Conservation (phyloP, 2,113 vertebrate genomes). For the Gyps fulvus region DNA sequence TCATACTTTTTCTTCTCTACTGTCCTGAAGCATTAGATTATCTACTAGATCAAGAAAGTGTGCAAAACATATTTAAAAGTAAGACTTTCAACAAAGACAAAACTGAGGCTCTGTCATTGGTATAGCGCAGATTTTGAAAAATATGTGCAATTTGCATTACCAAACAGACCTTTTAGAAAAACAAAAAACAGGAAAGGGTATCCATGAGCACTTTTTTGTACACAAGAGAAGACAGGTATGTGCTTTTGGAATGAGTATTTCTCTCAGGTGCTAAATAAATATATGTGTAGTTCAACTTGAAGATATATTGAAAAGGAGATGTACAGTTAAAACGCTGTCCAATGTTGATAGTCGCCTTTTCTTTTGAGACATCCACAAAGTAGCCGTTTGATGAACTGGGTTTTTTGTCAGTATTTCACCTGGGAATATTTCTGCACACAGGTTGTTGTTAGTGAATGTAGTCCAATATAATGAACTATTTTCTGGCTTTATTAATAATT, state of each 20-base stretch:
- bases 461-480: not conserved
- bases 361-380: not conserved
- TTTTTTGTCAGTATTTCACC: not conserved
- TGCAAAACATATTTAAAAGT: not conserved
- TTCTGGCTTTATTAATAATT: not conserved
- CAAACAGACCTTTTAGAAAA: not conserved
- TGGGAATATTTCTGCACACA: not conserved
- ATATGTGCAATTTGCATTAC: not conserved
- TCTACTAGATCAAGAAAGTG: not conserved
- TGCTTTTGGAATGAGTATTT: not conserved
- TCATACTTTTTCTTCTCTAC: not conserved
- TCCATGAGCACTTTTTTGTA: not conserved
- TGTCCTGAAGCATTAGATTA: not conserved
- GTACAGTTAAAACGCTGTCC: not conserved
- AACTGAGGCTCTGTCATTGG: not conserved
- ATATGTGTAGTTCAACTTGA: rapidly evolving
- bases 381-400: not conserved
- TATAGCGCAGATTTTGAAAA: not conserved
- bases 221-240: not conserved
- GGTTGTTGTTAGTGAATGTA: not conserved
- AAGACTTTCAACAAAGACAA: not conserved
- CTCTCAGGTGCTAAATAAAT: not conserved
- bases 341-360: not conserved
- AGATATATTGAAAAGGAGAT: not conserved
- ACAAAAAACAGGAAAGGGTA: not conserved